phyloP scores from a whole-genome alignment of 1,140 invertebrate species.

The Odontomachus brunneus region DNA sequence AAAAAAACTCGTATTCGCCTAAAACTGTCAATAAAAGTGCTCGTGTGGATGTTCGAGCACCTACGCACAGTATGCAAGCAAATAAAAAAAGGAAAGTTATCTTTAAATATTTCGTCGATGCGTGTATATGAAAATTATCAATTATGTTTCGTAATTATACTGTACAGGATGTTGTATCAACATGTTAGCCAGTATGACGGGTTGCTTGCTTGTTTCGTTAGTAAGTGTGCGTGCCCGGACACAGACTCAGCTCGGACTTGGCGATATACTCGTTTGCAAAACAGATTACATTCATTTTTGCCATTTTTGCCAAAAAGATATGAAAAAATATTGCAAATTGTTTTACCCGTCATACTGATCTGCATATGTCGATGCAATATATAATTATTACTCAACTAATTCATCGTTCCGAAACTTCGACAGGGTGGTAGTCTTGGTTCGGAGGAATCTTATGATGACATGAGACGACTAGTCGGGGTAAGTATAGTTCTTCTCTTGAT shows the following conservation, averaged over 20 bases:
- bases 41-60: background rate
- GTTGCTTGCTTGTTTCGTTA: no score
- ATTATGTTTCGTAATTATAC: background rate
- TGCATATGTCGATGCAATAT: no score
- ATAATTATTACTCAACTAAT: background rate
- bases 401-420: slow-evolving; percentile 69
- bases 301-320: no score
- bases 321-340: no score
- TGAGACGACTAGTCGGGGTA: slow-evolving; percentile 86
- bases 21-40: background rate
- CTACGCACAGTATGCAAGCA: no score
- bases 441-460: slow-evolving; percentile 87
- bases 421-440: slow-evolving; percentile 86
- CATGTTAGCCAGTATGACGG: no score
- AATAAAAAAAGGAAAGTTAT: background rate
- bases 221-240: no score
- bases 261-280: no score
- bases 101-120: background rate
- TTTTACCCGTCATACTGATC: no score
- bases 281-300: no score
- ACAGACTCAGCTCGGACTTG: no score
- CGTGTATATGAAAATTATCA: background rate
- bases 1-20: background rate
- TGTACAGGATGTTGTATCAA: no score
- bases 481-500: slow-evolving; percentile 64